These are phyloP conservation scores for Mastigias papua DNA, from an alignment of 30 jellyfish, hydroid and myxozoan genomes.

Conservation along the genomic window DNA sequence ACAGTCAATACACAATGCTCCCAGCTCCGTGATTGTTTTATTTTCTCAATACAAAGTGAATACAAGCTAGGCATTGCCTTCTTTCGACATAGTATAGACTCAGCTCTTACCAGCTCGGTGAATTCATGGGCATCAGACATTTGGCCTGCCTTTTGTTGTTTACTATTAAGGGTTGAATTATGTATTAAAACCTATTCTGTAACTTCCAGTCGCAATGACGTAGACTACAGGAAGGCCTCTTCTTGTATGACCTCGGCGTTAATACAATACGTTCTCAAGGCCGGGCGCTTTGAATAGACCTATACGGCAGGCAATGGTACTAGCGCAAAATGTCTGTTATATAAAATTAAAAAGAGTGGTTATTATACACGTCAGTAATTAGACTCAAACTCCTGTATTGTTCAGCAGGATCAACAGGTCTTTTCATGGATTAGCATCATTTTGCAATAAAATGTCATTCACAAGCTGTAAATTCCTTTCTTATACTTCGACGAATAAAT, in stretches of 20 bases:
- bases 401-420: not conserved
- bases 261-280: too few species aligned
- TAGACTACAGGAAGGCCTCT: too few species aligned
- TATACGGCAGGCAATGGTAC: too few species aligned
- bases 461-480: too few species aligned
- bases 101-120: not conserved
- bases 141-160: not conserved
- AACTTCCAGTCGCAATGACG: not conserved
- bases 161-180: not conserved
- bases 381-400: not conserved
- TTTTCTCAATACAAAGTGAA: constrained; percentile 22
- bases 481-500: too few species aligned
- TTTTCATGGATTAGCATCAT: not conserved
- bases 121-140: not conserved
- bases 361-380: too few species aligned
- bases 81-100: not conserved
- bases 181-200: not conserved
- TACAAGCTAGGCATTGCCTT: constrained; percentile 24
- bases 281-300: too few species aligned
- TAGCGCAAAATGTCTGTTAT: too few species aligned
- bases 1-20: constrained; percentile 23
- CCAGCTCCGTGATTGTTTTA: constrained; percentile 34
- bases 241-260: too few species aligned
- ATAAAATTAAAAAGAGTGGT: too few species aligned
- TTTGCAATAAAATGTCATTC: too few species aligned